Percentiles rank a stretch among this genome's conserved stretches.
Evolutionary conservation across 2,113 vertebrate genomes (phyloP).

Genomic region (Zapus hudsonius): DNA sequence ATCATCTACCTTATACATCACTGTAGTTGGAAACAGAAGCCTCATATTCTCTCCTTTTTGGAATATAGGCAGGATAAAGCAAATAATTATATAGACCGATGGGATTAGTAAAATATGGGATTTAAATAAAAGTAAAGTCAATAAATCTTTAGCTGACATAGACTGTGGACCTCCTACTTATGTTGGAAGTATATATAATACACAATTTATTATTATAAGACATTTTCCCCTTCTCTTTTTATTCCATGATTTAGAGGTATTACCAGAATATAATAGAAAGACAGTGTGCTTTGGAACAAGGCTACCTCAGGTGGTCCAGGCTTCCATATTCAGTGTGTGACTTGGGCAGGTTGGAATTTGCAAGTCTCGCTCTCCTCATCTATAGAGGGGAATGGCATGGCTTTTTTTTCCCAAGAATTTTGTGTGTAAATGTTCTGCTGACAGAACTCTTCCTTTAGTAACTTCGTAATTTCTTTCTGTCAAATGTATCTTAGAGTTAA

Average conservation of each 20-base stretch:
- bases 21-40: not conserved
- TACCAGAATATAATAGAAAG: not conserved
- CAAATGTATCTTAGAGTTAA: conserved; percentile 22
- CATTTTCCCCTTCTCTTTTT: not conserved
- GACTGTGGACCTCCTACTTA: not conserved
- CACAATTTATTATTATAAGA: not conserved
- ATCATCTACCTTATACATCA: not conserved
- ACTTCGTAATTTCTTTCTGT: not conserved
- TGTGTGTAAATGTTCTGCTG: not conserved
- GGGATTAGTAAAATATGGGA: not conserved
- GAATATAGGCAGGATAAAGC: not conserved
- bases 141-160: not conserved
- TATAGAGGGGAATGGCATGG: not conserved
- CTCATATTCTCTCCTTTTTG: not conserved
- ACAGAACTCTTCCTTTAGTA: not conserved
- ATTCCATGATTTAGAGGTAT: not conserved
- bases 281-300: not conserved
- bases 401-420: not conserved
- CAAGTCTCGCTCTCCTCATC: not conserved
- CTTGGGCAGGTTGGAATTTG: not conserved
- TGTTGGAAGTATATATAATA: not conserved
- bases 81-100: not conserved
- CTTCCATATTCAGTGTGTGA: not conserved
- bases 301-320: not conserved
- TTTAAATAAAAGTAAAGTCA: not conserved